Percentiles rank a stretch among this genome's conserved stretches.
Evolutionary conservation across 2,797 vertebrate species (phyloP).

Genomic region (Rhynchotus rufescens): DNA sequence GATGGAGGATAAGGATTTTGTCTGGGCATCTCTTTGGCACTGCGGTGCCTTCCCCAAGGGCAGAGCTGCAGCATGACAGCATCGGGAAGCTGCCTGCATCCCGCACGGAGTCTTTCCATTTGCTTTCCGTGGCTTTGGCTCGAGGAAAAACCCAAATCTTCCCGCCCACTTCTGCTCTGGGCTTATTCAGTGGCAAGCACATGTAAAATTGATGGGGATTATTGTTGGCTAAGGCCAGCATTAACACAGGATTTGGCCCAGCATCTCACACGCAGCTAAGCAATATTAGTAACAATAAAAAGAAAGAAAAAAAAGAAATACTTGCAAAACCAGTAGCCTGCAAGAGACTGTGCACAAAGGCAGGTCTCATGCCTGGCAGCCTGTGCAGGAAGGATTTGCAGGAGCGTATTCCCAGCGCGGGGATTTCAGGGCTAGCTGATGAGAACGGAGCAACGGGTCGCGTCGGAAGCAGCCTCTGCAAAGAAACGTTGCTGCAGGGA

Average conservation of each 20-base stretch:
- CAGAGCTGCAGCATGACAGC: not conserved
- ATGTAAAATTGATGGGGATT: constrained; percentile 7
- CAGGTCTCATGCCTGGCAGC: not conserved
- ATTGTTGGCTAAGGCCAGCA: not conserved
- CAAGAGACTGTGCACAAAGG: not conserved
- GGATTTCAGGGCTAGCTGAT: not conserved
- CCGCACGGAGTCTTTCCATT: not conserved
- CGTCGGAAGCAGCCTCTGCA: not conserved
- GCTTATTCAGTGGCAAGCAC: not conserved
- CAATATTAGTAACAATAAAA: not conserved
- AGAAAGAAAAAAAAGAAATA: not conserved
- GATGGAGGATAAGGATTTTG: not conserved
- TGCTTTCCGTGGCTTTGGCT: not conserved
- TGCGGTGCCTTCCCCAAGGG: not conserved
- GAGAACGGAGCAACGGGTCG: not conserved
- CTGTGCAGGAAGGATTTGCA: not conserved
- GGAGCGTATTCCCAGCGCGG: not conserved
- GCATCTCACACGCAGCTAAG: not conserved
- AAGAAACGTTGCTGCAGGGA: not conserved
- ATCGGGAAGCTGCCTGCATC: not conserved
- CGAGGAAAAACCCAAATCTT: not conserved
- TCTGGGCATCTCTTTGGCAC: not conserved
- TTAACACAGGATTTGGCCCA: constrained; percentile 9
- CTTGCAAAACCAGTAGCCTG: not conserved
- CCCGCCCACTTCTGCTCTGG: not conserved